These are phyloP conservation scores for Lycia hirtaria DNA, from an alignment of 2,888 invertebrate species.

Conservation along the genomic window DNA sequence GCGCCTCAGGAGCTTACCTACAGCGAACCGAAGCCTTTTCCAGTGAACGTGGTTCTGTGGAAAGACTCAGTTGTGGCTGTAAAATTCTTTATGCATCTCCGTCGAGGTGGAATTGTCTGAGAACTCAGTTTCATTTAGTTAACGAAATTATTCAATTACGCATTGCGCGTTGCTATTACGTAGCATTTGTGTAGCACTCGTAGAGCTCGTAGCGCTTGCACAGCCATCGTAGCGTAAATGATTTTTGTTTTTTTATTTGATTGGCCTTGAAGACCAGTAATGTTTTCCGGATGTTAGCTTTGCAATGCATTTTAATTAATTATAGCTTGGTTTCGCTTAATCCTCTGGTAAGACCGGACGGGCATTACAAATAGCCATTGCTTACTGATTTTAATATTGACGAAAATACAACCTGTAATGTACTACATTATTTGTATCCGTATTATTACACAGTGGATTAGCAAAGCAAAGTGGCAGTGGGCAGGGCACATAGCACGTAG, in stretches of 20 bases:
- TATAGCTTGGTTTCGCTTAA: too few relatives aligned
- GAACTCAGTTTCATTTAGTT: conserved; percentile 78
- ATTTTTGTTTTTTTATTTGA: background rate
- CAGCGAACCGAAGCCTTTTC: conserved; percentile 36
- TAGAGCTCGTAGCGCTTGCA: conserved; percentile 19
- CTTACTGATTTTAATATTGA: too few relatives aligned
- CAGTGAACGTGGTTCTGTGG: conserved; percentile 32
- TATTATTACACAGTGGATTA: too few relatives aligned
- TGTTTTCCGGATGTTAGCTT: background rate
- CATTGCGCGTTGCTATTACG: conserved; percentile 44
- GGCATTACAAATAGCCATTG: too few relatives aligned
- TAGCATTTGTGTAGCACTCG: conserved; percentile 32
- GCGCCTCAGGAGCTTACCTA: background rate
- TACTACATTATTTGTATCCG: too few relatives aligned
- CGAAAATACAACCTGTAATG: too few relatives aligned
- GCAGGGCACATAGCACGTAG: too few relatives aligned
- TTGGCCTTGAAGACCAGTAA: too few relatives aligned
- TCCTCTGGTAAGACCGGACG: too few relatives aligned
- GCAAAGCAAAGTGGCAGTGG: too few relatives aligned
- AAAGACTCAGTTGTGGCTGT: conserved; percentile 51
- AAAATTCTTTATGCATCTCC: conserved; percentile 74
- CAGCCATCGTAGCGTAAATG: background rate
- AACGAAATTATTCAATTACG: conserved; percentile 80
- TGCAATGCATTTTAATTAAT: too few relatives aligned
- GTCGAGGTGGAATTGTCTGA: conserved; percentile 66